Base-by-base conservation (phyloP, 92 coral and sea anemone genomes). In the Actinernus sp. region DNA sequence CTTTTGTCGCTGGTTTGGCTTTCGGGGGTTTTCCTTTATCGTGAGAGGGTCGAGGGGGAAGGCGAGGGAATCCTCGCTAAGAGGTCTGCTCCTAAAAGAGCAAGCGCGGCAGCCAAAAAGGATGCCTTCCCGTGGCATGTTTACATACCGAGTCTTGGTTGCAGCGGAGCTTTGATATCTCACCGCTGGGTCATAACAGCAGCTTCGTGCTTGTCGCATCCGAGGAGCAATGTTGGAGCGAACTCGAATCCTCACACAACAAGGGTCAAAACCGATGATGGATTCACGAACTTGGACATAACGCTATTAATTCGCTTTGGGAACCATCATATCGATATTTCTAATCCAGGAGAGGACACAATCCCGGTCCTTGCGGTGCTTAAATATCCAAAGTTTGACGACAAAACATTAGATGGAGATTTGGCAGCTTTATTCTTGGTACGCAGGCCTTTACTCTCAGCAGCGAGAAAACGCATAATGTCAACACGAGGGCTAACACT, bases 151-250 rank as follows among this genome's bases (percentile, higher is more conserved):
- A 36, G 86, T 16, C 75, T 85, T 22, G 74, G 79, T 1, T 93
- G 98, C 54, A 89, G 93, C 28, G 98, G 98, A 34, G 96, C 84
- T 5, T 68, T 93, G 27, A 37, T 93, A 16, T 46, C 51, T 43
- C 52, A 56, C 33, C 92, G 90, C 34, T 93, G 95, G 95, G 77
- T 93, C 38, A 33, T 93, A 17, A 85, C 98, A 39, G 69, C 96
- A 3, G 88, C 93, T 10, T 68, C 79, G 20, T 93, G 98, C 68
- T 74, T 82, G 24, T 36, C 65, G 52, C 81, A 55, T 30, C 3
- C 55, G 11, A 61, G 73, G 39, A 23, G 59, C 3, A 58, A 45
- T 2, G 41, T 65, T n/a, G 58, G 83, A 13, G 49, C 82, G 47
- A 49, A 36, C 28, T 14, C 31, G 2, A 57, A 17, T 17, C 52